Evolutionary conservation across 2,113 vertebrate genomes (phyloP).

Genomic region (Deroptyus accipitrinus): DNA sequence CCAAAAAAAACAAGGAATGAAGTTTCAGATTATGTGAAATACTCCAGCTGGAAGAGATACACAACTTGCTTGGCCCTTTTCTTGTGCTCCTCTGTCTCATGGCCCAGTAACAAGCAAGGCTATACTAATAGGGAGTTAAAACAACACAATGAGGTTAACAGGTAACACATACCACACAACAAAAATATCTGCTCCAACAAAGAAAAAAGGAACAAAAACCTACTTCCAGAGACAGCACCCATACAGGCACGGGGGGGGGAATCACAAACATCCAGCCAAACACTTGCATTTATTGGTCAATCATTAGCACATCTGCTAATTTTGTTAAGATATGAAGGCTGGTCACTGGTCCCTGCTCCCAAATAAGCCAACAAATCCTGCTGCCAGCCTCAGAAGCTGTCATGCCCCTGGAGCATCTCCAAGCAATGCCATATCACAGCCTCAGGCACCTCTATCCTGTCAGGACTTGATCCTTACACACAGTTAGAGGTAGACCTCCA

Average conservation of each 20-base stretch:
- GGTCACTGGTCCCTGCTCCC: not conserved
- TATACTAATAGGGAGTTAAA: not conserved
- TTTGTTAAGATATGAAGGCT: not conserved
- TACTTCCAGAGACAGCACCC: not conserved
- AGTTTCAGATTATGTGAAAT: not conserved
- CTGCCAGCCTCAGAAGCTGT: not conserved
- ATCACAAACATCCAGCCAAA: not conserved
- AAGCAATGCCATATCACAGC: not conserved
- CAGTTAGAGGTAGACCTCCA: not conserved
- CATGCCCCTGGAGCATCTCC: not conserved
- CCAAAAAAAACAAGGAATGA: not conserved
- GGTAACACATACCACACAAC: not conserved
- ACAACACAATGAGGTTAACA: not conserved
- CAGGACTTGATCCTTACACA: not conserved
- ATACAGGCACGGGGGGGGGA: not conserved
- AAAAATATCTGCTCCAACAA: not conserved
- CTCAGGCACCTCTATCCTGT: not conserved
- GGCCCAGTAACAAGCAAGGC: not conserved
- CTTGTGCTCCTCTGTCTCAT: not conserved
- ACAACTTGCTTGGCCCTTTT: not conserved
- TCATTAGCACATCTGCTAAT: not conserved
- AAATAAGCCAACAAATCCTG: not conserved
- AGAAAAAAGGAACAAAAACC: not conserved
- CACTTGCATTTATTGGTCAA: not conserved
- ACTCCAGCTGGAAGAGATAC: constrained; percentile 29